Percentiles rank a stretch among this genome's conserved stretches.
These are phyloP conservation scores for Eledone cirrhosa DNA, from an alignment of 2,888 invertebrate genomes.

Conservation along the genomic window DNA sequence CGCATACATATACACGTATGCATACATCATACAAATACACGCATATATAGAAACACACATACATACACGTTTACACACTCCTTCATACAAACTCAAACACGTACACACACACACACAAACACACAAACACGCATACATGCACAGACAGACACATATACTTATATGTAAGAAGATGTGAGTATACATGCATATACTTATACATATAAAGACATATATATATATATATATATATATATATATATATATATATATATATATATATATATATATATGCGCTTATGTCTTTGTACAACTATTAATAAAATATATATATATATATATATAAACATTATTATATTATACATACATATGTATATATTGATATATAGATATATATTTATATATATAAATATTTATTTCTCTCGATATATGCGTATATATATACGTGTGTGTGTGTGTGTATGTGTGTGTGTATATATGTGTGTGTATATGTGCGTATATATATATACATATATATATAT, in stretches of 20 bases:
- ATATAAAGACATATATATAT: background rate
- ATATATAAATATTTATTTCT: background rate
- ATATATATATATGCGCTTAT: background rate
- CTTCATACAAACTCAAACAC: too few species aligned
- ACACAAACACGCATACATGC: too few species aligned
- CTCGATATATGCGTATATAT: background rate
- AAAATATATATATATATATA: background rate
- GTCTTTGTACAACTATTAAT: background rate
- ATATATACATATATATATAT: background rate
- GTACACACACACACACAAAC: too few species aligned
- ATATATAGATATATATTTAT: background rate
- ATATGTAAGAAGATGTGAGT: background rate
- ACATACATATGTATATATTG: background rate
- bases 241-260: background rate
- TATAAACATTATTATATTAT: background rate
- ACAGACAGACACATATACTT: too few species aligned
- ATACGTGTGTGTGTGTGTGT: background rate
- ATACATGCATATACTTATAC: background rate
- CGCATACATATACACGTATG: too few species aligned
- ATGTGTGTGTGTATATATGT: background rate
- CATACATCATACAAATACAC: too few species aligned
- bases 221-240: constrained; percentile 7
- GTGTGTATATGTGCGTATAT: too few species aligned
- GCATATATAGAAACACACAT: too few species aligned
- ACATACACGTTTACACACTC: too few species aligned